These are phyloP conservation scores for Hystrix brachyura DNA, from an alignment of 2,113 vertebrate genomes.

Conservation along the genomic window DNA sequence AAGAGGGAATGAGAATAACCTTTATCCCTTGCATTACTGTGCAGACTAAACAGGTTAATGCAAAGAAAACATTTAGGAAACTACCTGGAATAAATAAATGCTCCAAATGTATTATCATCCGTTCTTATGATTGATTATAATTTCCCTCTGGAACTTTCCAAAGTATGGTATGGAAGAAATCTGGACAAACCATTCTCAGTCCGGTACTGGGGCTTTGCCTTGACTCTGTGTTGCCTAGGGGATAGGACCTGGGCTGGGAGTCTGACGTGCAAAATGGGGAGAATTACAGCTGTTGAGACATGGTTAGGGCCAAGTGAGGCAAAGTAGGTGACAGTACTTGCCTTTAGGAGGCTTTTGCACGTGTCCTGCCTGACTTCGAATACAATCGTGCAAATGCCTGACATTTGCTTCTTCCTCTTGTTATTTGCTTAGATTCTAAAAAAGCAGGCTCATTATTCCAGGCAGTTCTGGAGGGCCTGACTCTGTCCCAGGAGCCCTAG, in stretches of 20 bases:
- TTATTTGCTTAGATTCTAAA: slow-evolving; percentile 28
- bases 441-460: slow-evolving; percentile 36
- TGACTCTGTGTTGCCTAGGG: background rate
- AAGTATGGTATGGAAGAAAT: background rate
- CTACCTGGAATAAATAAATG: background rate
- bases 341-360: background rate
- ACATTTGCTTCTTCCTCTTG: background rate
- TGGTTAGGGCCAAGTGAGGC: background rate
- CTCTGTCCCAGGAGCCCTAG: background rate
- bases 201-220: background rate
- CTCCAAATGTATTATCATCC: background rate
- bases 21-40: background rate
- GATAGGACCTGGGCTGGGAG: background rate
- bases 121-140: slow-evolving; percentile 6
- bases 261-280: slow-evolving; percentile 1
- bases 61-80: slow-evolving; percentile 37
- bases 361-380: background rate
- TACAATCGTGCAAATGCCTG: background rate
- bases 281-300: background rate
- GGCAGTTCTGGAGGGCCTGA: slow-evolving; percentile 22
- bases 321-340: background rate
- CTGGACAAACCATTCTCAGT: background rate
- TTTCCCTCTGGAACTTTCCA: background rate
- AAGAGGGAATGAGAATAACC: background rate
- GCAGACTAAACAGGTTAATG: slow-evolving; percentile 11